Percentiles rank a stretch among this genome's conserved stretches.
phyloP scores from a whole-genome alignment of 1,140 invertebrate species.

The Oncopodura yosiiana region DNA sequence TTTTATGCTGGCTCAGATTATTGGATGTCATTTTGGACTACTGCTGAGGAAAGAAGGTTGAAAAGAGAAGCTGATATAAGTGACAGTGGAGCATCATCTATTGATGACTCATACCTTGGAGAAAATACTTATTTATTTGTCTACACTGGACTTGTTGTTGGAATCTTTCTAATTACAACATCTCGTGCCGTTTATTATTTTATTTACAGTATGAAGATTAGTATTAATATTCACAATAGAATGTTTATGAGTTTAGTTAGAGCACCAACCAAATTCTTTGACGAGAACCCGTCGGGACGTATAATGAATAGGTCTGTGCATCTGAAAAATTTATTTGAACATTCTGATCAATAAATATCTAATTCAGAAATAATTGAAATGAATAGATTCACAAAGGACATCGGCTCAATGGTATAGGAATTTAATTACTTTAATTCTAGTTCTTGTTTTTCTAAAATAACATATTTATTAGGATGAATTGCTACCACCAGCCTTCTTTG shows the following conservation, averaged over 20 bases:
- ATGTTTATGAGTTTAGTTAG: conserved; percentile 64
- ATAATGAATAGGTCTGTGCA: background rate
- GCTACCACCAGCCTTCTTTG: conserved; percentile 47
- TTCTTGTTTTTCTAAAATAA: too few species aligned
- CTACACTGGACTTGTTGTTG: conserved; percentile 25
- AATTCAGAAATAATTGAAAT: conserved; percentile 31
- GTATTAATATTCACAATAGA: conserved; percentile 66
- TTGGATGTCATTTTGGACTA: conserved; percentile 26
- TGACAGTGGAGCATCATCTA: too few species aligned
- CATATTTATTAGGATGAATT: too few species aligned
- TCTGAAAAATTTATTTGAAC: background rate
- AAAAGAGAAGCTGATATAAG: background rate
- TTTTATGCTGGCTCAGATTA: conserved; percentile 15
- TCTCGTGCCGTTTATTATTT: conserved; percentile 55
- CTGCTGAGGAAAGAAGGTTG: conserved; percentile 1
- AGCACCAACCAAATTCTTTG: conserved; percentile 79
- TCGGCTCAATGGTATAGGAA: conserved; percentile 45
- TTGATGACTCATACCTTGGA: too few species aligned
- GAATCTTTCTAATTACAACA: conserved; percentile 12
- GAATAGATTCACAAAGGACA: conserved; percentile 39
- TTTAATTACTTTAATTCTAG: too few species aligned
- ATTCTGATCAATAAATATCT: background rate
- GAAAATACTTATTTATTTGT: conserved; percentile 13
- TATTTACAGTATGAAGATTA: conserved; percentile 64
- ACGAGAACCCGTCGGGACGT: conserved; percentile 59